Conservation (phyloP, 1,140 invertebrate genomes). For the Macrocentrus cingulum region DNA sequence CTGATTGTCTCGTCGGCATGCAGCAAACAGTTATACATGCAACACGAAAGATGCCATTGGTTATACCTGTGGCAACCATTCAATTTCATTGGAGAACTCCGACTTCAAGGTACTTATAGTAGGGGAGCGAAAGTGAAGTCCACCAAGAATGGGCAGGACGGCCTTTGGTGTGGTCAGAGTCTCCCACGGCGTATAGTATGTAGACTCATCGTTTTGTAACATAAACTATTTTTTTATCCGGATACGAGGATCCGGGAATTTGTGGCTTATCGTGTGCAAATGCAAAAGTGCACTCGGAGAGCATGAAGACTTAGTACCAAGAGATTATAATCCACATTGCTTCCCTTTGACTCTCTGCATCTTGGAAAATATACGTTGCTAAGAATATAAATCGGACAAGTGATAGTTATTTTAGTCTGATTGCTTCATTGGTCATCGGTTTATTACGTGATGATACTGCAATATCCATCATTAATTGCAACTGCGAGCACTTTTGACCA, state of each 20-base stretch:
- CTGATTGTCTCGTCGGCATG: too few species aligned
- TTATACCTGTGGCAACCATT: slow-evolving; percentile 16
- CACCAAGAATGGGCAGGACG: slow-evolving; percentile 58
- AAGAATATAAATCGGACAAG: too few species aligned
- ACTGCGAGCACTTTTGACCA: too few species aligned
- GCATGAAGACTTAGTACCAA: neutral
- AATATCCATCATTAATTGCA: too few species aligned
- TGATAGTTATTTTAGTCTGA: too few species aligned
- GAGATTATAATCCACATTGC: too few species aligned
- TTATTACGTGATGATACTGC: neutral
- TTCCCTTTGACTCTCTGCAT: too few species aligned
- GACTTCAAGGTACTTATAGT: slow-evolving; percentile 31
- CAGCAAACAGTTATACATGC: too few species aligned
- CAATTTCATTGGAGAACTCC: slow-evolving; percentile 28
- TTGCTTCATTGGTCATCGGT: neutral
- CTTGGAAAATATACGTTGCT: too few species aligned
- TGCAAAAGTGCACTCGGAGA: neutral
- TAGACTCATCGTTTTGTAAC: neutral
- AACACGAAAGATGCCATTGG: neutral
- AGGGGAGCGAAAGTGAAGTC: slow-evolving; percentile 57
- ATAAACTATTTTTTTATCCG: neutral
- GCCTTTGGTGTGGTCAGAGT: slow-evolving; percentile 24
- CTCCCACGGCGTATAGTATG: neutral
- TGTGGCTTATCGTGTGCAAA: neutral
- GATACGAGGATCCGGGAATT: neutral